Conservation (phyloP, 2,113 vertebrate species). For the Podarcis raffonei region DNA sequence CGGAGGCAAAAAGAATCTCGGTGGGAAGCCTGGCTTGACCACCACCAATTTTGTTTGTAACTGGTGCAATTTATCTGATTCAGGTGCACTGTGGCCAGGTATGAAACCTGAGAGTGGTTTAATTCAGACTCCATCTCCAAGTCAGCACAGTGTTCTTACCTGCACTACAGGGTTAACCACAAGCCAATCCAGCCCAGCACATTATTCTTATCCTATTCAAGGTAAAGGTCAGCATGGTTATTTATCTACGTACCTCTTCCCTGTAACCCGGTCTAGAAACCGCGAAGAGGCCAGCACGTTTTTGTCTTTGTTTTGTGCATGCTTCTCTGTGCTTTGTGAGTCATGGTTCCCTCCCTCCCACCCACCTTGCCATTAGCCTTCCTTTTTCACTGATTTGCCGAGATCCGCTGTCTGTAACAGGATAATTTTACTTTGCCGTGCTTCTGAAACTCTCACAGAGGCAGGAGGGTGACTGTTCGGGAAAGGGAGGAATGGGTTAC, state of each 20-base stretch:
- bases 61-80: constrained; percentile 83
- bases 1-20: constrained; percentile 42
- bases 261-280: constrained; percentile 50
- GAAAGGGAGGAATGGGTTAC: constrained; percentile 3
- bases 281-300: constrained; percentile 61
- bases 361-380: not conserved
- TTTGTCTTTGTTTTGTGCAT: constrained; percentile 72
- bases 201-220: constrained; percentile 98
- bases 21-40: constrained; percentile 64
- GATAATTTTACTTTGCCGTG: constrained; percentile 55
- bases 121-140: constrained; percentile 93
- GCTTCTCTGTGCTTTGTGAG: constrained; percentile 63
- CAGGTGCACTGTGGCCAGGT: constrained; percentile 99
- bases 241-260: constrained; percentile 70
- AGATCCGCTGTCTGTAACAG: constrained; percentile 49
- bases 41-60: constrained; percentile 76
- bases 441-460: constrained; percentile 53
- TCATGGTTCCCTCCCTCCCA: constrained; percentile 15
- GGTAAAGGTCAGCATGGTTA: constrained; percentile 86
- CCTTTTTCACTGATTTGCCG: not conserved
- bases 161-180: constrained; percentile 96
- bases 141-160: constrained; percentile 96
- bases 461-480: constrained; percentile 41
- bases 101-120: constrained; percentile 97
- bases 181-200: constrained; percentile 91